These are phyloP conservation scores for Atta cephalotes DNA, from an alignment of 1,140 invertebrate genomes.

Conservation along the genomic window DNA sequence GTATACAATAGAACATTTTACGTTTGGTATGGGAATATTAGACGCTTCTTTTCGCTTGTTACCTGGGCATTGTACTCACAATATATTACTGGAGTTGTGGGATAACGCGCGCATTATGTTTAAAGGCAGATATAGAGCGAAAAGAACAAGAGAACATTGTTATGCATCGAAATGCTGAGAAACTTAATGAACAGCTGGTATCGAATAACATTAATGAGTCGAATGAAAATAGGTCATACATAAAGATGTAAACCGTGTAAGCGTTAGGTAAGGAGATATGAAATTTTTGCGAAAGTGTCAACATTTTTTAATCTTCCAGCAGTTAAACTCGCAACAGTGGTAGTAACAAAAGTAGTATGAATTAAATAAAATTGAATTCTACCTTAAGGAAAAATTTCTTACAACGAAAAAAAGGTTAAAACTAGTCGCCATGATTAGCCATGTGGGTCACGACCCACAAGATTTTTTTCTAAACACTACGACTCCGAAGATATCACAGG, in stretches of 20 bases:
- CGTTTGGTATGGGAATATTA: slow-evolving; percentile 43
- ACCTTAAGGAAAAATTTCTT: background rate
- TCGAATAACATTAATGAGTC: slow-evolving; percentile 30
- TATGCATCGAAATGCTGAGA: slow-evolving; percentile 18
- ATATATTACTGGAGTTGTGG: slow-evolving; percentile 1
- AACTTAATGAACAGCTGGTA: slow-evolving; percentile 23
- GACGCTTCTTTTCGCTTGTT: slow-evolving; percentile 51
- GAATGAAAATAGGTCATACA: slow-evolving; percentile 8
- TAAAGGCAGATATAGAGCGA: slow-evolving; percentile 61
- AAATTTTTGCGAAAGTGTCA: background rate
- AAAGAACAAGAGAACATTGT: slow-evolving; percentile 24
- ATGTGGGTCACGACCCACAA: slow-evolving; percentile 41
- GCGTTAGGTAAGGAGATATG: background rate
- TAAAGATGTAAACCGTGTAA: background rate
- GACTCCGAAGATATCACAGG: background rate
- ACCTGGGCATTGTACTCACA: slow-evolving; percentile 50
- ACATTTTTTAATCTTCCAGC: background rate
- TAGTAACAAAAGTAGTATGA: background rate
- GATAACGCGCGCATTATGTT: slow-evolving; percentile 24
- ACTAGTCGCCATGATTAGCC: slow-evolving; percentile 24
- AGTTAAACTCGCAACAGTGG: background rate
- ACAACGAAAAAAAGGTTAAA: slow-evolving; percentile 18
- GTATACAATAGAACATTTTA: slow-evolving; percentile 40
- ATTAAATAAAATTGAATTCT: background rate
- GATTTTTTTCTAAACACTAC: slow-evolving; percentile 13